phyloP scores from a whole-genome alignment of 2,797 vertebrate genomes.

The Takifugu ocellatus region DNA sequence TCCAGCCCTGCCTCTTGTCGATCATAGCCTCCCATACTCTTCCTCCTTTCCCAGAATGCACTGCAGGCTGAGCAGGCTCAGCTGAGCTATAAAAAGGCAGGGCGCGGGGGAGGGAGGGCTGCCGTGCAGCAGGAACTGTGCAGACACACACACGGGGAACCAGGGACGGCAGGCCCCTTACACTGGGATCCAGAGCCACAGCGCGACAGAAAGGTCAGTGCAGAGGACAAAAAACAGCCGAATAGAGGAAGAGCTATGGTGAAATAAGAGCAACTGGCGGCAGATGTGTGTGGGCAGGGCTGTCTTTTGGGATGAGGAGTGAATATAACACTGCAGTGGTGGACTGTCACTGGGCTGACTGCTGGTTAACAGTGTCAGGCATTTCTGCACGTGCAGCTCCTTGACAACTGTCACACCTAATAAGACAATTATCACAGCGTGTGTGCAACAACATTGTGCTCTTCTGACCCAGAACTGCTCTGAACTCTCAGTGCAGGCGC shows the following conservation, averaged over 20 bases:
- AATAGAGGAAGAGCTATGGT: conserved; percentile 32
- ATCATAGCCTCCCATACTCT: conserved; percentile 24
- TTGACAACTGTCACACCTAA: too few species aligned
- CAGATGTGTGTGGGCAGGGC: conserved; percentile 22
- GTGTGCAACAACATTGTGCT: too few species aligned
- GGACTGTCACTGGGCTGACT: conserved; percentile 22
- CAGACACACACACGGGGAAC: conserved; percentile 64
- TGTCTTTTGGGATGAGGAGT: conserved; percentile 32
- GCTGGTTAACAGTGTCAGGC: conserved; percentile 4
- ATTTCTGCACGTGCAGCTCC: conserved; percentile 20
- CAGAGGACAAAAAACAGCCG: conserved; percentile 57
- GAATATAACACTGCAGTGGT: conserved; percentile 19
- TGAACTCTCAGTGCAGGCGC: conserved; percentile 2
- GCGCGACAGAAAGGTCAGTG: conserved; percentile 76
- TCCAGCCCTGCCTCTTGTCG: conserved; percentile 22
- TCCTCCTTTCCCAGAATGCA: conserved; percentile 72
- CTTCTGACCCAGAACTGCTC: too few species aligned
- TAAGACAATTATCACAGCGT: too few species aligned
- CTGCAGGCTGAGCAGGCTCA: conserved; percentile 60
- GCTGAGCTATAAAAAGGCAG: conserved; percentile 77
- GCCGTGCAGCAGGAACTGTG: conserved; percentile 74
- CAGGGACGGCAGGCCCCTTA: conserved; percentile 63
- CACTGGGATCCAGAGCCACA: conserved; percentile 67
- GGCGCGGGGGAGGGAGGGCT: conserved; percentile 64
- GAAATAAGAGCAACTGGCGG: conserved; percentile 16